These are phyloP conservation scores for Portunus trituberculatus DNA, from an alignment of 1,140 invertebrate species.

Conservation along the genomic window DNA sequence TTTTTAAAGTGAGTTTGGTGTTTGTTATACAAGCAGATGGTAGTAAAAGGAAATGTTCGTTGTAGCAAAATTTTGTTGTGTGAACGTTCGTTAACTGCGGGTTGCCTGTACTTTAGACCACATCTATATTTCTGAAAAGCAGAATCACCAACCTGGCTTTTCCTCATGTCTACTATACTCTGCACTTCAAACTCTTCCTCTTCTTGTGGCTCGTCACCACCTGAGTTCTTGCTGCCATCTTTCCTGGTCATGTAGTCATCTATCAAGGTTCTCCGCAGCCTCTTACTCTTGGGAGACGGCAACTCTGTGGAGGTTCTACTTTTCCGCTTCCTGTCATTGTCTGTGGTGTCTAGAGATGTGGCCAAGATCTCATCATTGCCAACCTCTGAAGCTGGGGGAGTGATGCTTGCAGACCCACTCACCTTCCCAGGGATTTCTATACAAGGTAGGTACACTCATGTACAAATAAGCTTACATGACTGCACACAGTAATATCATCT, in stretches of 20 bases:
- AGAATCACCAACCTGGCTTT: constrained; percentile 63
- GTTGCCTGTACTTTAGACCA: background rate
- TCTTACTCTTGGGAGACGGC: background rate
- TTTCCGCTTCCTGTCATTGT: background rate
- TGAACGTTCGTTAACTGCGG: background rate
- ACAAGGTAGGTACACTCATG: background rate
- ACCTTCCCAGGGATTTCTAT: constrained; percentile 23
- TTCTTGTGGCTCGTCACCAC: constrained; percentile 78
- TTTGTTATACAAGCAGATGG: no score
- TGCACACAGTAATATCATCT: background rate
- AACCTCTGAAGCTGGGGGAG: constrained; percentile 71
- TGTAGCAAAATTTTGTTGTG: no score
- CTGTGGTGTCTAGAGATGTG: background rate
- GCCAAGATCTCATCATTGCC: constrained; percentile 63
- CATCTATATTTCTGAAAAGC: background rate
- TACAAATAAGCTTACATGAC: background rate
- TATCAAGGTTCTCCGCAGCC: constrained; percentile 63
- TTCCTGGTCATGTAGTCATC: constrained; percentile 28
- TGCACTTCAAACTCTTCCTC: constrained; percentile 86
- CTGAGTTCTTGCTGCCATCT: background rate
- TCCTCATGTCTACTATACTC: constrained; percentile 84
- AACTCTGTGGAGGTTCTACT: no score
- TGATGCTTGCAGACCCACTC: constrained; percentile 46
- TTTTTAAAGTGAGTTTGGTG: no score
- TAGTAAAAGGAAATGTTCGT: no score